Percentiles rank a stretch among this genome's conserved stretches.
Evolutionary conservation across 2,113 vertebrate genomes (phyloP).

Genomic region (Mesoclemmys tuberculata): DNA sequence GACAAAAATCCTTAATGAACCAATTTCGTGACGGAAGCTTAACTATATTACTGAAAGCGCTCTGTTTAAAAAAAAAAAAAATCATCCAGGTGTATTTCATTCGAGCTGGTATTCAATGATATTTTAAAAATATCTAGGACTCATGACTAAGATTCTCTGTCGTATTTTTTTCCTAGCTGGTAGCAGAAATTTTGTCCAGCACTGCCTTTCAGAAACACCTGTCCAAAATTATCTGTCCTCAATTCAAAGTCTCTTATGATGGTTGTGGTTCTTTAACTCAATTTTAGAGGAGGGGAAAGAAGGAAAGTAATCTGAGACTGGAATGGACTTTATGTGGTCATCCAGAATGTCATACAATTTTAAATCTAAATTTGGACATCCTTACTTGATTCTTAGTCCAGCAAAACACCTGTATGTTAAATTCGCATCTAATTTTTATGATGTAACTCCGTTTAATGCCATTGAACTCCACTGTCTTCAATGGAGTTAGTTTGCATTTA

Average conservation of each 20-base stretch:
- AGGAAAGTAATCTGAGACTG: not conserved
- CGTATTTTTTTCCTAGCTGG: not conserved
- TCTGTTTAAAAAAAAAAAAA: not conserved
- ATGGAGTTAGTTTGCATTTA: not conserved
- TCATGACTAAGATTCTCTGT: not conserved
- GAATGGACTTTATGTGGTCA: not conserved
- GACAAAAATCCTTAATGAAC: not conserved
- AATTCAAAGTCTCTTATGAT: not conserved
- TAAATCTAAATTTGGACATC: not conserved
- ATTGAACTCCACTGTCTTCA: not conserved
- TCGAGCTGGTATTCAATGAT: not conserved
- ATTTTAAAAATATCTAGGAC: not conserved
- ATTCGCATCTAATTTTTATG: not conserved
- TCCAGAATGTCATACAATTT: not conserved
- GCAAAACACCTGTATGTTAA: not conserved
- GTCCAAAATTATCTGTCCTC: not conserved
- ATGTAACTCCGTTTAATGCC: not conserved
- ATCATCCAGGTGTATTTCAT: not conserved
- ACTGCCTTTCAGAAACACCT: not conserved
- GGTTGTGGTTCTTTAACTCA: not conserved
- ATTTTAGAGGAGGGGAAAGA: not conserved
- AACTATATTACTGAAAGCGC: not conserved
- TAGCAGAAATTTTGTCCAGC: not conserved
- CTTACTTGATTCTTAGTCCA: not conserved
- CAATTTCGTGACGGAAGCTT: not conserved